These are phyloP conservation scores for Acanthornis magna DNA, from an alignment of 2,797 vertebrate genomes.

Conservation along the genomic window DNA sequence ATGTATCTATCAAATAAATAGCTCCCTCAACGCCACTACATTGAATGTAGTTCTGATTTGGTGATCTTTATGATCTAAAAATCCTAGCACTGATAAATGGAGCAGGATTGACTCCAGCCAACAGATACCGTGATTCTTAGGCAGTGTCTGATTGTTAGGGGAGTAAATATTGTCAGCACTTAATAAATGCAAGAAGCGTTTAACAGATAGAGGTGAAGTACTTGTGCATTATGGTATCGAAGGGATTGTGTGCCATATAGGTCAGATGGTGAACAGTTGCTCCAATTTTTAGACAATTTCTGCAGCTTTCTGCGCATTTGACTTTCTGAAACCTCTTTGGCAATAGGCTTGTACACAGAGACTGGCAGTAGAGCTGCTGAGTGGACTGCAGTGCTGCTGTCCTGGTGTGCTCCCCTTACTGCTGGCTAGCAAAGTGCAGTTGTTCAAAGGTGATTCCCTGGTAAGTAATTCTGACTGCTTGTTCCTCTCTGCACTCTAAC, in stretches of 20 bases:
- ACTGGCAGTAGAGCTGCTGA: too few relatives aligned
- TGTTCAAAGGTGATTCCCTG: background rate
- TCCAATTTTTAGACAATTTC: background rate
- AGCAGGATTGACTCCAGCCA: background rate
- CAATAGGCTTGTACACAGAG: accelerated
- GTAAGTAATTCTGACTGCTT: background rate
- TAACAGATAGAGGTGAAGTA: background rate
- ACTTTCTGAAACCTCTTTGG: background rate
- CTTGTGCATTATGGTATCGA: background rate
- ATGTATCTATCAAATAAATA: background rate
- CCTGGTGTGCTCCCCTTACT: background rate
- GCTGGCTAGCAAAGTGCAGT: background rate
- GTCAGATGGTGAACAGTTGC: background rate
- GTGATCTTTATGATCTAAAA: background rate
- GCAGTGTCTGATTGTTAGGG: background rate
- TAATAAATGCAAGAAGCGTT: background rate
- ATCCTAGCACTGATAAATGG: background rate
- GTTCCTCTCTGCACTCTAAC: background rate
- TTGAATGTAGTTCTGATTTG: background rate
- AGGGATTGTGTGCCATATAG: background rate
- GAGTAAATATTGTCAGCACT: background rate
- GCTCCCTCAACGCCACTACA: background rate
- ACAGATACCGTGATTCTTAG: background rate
- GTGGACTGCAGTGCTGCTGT: background rate
- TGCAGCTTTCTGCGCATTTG: background rate